These are phyloP conservation scores for Ranitomeya variabilis DNA, from an alignment of 2,113 vertebrate species.

Conservation along the genomic window DNA sequence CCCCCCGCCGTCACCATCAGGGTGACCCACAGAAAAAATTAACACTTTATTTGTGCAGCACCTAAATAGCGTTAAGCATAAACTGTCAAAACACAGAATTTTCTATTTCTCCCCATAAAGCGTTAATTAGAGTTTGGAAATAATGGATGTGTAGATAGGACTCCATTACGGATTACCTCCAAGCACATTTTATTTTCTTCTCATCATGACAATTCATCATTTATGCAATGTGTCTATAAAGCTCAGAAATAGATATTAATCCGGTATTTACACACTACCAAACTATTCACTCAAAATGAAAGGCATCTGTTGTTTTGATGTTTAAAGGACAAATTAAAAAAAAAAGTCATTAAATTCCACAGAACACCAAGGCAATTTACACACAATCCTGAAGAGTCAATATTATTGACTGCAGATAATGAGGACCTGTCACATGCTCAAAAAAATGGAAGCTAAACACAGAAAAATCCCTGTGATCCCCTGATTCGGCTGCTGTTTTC, in stretches of 20 bases:
- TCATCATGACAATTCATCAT: conserved; percentile 41
- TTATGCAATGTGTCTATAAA: conserved; percentile 11
- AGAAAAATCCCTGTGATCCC: too few species aligned
- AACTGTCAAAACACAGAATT: too few species aligned
- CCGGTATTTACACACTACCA: not conserved
- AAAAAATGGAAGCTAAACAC: too few species aligned
- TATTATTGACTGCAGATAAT: not conserved
- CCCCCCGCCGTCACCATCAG: too few species aligned
- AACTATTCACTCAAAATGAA: not conserved
- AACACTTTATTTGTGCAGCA: too few species aligned
- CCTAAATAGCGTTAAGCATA: too few species aligned
- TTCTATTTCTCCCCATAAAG: too few species aligned
- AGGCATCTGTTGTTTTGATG: not conserved
- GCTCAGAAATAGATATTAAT: conserved; percentile 3
- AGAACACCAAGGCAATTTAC: not conserved
- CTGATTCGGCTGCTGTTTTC: too few species aligned
- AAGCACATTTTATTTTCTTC: not conserved
- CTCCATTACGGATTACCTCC: conserved; percentile 22
- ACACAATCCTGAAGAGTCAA: not conserved
- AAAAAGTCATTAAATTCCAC: not conserved
- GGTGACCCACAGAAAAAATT: too few species aligned
- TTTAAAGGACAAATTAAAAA: not conserved
- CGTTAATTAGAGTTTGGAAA: too few species aligned
- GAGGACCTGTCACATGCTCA: too few species aligned
- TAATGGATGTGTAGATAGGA: not conserved